phyloP scores from a whole-genome alignment of 2,113 vertebrate genomes.

The Numenius arquata region DNA sequence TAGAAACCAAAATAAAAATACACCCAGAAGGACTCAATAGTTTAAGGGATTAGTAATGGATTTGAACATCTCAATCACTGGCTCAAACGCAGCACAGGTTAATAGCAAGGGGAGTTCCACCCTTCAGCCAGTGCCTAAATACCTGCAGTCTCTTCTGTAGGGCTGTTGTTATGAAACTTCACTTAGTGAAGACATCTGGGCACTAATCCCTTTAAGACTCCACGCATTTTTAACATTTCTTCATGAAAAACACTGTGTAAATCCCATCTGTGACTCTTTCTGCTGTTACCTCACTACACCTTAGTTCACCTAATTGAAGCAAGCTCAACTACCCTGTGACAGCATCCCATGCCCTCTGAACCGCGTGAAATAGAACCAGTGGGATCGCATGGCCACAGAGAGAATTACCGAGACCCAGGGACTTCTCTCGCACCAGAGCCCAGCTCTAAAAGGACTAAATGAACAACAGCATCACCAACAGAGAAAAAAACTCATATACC shows the following conservation, averaged over 20 bases:
- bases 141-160: neutral
- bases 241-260: neutral
- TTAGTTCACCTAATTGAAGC: neutral
- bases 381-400: fast-evolving
- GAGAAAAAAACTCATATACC: fast-evolving
- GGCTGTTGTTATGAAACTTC: neutral
- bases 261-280: neutral
- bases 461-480: neutral
- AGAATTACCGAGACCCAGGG: neutral
- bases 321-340: neutral
- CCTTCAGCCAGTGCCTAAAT: neutral
- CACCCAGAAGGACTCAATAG: neutral
- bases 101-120: neutral
- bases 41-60: neutral
- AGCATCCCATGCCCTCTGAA: neutral
- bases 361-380: neutral
- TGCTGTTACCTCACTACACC: neutral
- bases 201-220: neutral
- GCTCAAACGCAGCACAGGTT: neutral
- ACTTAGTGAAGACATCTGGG: neutral
- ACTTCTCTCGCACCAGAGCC: neutral
- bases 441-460: neutral
- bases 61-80: neutral
- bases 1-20: neutral
- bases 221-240: neutral